Base-by-base conservation (phyloP, 2,797 vertebrate genomes). In the Tachyglossus aculeatus region DNA sequence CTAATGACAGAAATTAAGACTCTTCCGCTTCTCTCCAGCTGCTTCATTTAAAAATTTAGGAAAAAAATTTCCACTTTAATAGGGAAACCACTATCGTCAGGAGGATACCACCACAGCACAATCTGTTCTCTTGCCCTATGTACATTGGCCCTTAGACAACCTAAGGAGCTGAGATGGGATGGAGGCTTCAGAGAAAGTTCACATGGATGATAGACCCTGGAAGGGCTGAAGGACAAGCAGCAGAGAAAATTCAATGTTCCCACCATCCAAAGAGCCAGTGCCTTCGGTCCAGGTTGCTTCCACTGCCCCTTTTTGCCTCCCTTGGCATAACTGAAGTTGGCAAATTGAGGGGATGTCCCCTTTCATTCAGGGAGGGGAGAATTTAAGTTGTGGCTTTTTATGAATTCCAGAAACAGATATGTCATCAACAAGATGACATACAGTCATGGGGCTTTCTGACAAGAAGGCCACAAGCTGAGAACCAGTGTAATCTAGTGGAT, bases 171-270 rank as follows among this genome's bases (percentile, higher is more conserved):
- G 55, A 81, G 53, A 44, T 68, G 58, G 74, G 78, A 88, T 74
- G 78, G 83, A 73, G 68, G 41, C 87, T 78, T 84, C 47, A 76
- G 84, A 88, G 88, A 66, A 88, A 86, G 77, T 80, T 85, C 85
- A 83, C 51, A 67, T 53, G 71, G 61, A 77, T 78, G 76, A 88
- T 88, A 80, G 81, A 67, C 58, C 87, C 84, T 89, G 51, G 86
- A 84, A 80, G 85, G 78, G 75, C 47, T 19, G 1, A 87, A 80
- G 80, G 80, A 88, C 84, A 80, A 88, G 85, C 85, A 82, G 60
- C 76, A 61, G 80, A 85, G 53, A 56, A 80, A 86, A 88, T 82
- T 74, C 80, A 84, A 87, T 89, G 79, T 88, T 83, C 85, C 84
- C 80, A 66, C 51, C 51, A 76, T 51, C 67, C 52, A 71, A 60